Evolutionary conservation across 2,888 invertebrate genomes (phyloP).

Genomic region (Acrobasis suavella): DNA sequence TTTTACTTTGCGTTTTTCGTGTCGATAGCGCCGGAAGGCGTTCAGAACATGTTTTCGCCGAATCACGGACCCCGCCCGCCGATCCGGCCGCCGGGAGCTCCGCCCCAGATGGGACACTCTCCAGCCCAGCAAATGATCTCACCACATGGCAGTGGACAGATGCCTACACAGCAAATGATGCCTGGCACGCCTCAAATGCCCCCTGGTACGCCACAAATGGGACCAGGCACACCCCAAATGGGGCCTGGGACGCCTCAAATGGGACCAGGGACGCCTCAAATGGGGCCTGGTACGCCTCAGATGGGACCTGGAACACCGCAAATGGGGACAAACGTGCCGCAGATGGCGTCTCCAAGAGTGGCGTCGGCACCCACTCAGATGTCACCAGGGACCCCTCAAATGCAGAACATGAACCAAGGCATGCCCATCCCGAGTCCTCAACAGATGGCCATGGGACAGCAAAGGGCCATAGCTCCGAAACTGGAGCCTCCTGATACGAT

Average conservation of each 20-base stretch:
- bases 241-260: conserved; percentile 55
- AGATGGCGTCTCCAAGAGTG: conserved; percentile 72
- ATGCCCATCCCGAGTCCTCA: conserved; percentile 69
- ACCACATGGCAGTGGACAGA: conserved; percentile 29
- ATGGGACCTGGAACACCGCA: conserved; percentile 50
- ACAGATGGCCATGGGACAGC: conserved; percentile 68
- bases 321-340: conserved; percentile 60
- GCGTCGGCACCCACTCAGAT: conserved; percentile 71
- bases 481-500: conserved; percentile 83
- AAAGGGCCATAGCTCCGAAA: conserved; percentile 79
- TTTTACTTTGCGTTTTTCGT: conserved; percentile 67
- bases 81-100: conserved; percentile 61
- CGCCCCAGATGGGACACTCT: conserved; percentile 57
- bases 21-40: conserved; percentile 74
- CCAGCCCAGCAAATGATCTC: conserved; percentile 48
- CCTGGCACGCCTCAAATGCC: conserved; percentile 38
- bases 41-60: conserved; percentile 74
- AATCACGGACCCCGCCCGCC: conserved; percentile 65
- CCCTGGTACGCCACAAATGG: conserved; percentile 49
- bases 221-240: conserved; percentile 51
- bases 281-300: conserved; percentile 53
- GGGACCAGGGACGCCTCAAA: conserved; percentile 56
- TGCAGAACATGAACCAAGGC: conserved; percentile 68
- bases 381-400: conserved; percentile 73
- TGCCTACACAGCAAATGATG: conserved; percentile 41